phyloP scores from a whole-genome alignment of 1,140 invertebrate species.

The Drosophila mojavensis region DNA sequence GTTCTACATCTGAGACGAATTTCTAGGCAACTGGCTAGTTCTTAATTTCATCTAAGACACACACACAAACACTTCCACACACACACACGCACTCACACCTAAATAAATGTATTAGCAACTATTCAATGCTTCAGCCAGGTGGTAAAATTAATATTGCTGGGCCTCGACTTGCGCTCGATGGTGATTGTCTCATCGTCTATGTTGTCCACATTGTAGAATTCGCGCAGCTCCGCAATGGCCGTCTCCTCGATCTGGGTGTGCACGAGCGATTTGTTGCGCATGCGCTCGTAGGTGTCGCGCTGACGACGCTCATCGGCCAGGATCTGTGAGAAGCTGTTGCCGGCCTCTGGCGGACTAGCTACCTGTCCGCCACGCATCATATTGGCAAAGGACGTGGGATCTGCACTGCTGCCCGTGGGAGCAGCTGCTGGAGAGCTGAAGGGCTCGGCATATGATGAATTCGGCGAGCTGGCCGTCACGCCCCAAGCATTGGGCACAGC shows the following conservation, averaged over 20 bases:
- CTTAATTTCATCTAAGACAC: not conserved
- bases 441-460: conserved; percentile 28
- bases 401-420: conserved; percentile 56
- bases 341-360: conserved; percentile 11
- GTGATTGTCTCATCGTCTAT: conserved; percentile 87
- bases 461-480: conserved; percentile 26
- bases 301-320: conserved; percentile 85
- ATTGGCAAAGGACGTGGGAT: conserved; percentile 78
- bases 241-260: conserved; percentile 89
- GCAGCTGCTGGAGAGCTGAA: conserved; percentile 37
- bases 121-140: conserved; percentile 71
- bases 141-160: conserved; percentile 73
- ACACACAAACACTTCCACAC: conserved; percentile 13
- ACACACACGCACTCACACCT: not conserved
- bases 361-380: conserved; percentile 62
- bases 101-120: conserved; percentile 20
- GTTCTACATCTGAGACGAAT: conserved; percentile 66
- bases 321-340: conserved; percentile 85
- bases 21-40: not conserved
- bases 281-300: conserved; percentile 85
- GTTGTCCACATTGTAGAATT: conserved; percentile 86
- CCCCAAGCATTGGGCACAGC: conserved; percentile 78
- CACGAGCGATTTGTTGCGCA: conserved; percentile 85
- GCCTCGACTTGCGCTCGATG: conserved; percentile 84
- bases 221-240: conserved; percentile 87